A percentile compares a stretch with the other conserved stretches of the same genome.
Conservation (phyloP, 2,113 vertebrate genomes). For the Bostrychus sinensis region DNA sequence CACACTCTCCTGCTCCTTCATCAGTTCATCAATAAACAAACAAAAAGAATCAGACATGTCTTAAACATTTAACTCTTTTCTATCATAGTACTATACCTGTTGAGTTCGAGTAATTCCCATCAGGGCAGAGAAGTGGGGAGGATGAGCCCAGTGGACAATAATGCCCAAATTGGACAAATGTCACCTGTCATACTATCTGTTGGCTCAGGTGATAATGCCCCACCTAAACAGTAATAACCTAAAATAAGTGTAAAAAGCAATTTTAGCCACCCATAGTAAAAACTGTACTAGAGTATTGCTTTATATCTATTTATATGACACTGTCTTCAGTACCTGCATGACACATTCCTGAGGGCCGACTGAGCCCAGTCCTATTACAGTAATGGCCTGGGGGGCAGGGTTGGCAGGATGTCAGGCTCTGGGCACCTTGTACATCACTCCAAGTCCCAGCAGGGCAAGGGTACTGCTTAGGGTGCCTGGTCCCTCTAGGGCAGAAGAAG, state of each 20-base stretch:
- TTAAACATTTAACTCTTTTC: neutral
- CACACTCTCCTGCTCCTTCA: constrained; percentile 78
- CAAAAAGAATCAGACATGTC: neutral
- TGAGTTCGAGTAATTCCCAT: constrained; percentile 78
- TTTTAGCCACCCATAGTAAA: neutral
- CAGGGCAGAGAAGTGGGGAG: constrained; percentile 75
- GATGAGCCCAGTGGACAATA: constrained; percentile 83
- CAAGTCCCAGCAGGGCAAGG: constrained; percentile 87
- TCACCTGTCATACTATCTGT: constrained; percentile 77
- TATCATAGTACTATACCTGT: constrained; percentile 74
- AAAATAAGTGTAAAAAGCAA: constrained; percentile 8
- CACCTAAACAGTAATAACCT: constrained; percentile 87
- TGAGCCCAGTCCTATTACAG: constrained; percentile 82
- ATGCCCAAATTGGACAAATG: constrained; percentile 79
- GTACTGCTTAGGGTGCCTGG: constrained; percentile 73
- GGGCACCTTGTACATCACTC: constrained; percentile 81
- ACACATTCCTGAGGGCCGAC: constrained; percentile 75
- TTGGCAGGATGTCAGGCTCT: constrained; percentile 79
- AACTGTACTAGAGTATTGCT: neutral
- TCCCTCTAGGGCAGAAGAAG: constrained; percentile 84
- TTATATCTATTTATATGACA: neutral
- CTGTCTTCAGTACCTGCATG: constrained; percentile 35
- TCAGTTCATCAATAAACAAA: neutral
- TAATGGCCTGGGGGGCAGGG: constrained; percentile 86
- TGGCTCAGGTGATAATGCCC: constrained; percentile 75